Evolutionary conservation across 2,797 vertebrate genomes (phyloP), one percentile per base, ranked within the genome.

Genomic region (Gadopsis marmoratus): DNA sequence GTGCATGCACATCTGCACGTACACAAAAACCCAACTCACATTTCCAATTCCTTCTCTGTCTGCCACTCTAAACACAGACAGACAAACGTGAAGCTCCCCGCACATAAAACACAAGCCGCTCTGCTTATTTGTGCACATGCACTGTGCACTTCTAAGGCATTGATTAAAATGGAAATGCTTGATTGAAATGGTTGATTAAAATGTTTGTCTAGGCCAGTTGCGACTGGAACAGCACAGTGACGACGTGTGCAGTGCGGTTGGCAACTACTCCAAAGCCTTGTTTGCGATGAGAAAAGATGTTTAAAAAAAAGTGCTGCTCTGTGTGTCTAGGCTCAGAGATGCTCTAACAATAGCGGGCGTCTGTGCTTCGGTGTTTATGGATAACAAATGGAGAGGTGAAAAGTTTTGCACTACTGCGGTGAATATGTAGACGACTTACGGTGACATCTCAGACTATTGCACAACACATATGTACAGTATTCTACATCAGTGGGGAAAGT

Each of bases 381-480:
- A 70, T 43, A 76, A 29, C 19, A 67, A 79, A 64, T 48, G 41
- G 78, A 16, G 35, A 80, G 12, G 61, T 1, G 26, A 71, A 77
- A 79, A 17, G 39, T 43, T 71, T 71, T 48, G 75, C 73, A 84
- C 81, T 86, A 85, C 77, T 90, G 83, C 17, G 13, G 74, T 77
- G 75, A 86, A 81, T 82, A 39, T 82, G 35, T 56, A 84, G 72
- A 84, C 8, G 11, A 73, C 69, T 83, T 58, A 90, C 43, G 56
- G 66, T 62, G 82, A 88, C 60, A 88, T 79, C 68, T 86, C 21
- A 72, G 81, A 89, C 88, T 68, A 88, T 83, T 80, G 62, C 82
- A 91, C 90, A 61, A 88, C 80, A 91, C 71, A 29, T 90, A 91
- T 93, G 71, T 93, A 93, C 83, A 91, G 50, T 86, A 90, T 84